Conservation (phyloP, 1,140 invertebrate species). For the Zelostemma sp. region DNA sequence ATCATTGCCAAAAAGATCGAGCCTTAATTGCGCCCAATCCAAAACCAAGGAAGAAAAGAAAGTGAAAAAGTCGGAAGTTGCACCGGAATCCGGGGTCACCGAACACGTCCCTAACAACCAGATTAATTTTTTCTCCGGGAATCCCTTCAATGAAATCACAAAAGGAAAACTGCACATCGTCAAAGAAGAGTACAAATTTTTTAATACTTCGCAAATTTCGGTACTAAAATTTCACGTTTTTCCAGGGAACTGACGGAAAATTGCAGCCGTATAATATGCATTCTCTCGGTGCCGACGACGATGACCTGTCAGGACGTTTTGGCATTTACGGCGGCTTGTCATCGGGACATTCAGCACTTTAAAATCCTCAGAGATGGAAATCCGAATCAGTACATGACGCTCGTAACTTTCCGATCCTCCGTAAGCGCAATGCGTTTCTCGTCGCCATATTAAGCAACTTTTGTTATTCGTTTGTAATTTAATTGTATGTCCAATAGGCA, state of each 20-base stretch:
- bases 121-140: conserved; percentile 94
- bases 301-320: conserved; percentile 95
- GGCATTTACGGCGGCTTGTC: conserved; percentile 94
- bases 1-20: conserved; percentile 46
- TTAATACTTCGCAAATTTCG: conserved; percentile 9
- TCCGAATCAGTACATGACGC: conserved; percentile 97
- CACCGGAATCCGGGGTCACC: conserved; percentile 44
- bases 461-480: background rate
- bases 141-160: conserved; percentile 96
- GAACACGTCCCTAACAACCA: conserved; percentile 69
- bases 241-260: conserved; percentile 76
- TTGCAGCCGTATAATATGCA: conserved; percentile 89
- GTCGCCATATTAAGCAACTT: background rate
- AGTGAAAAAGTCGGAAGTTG: conserved; percentile 59
- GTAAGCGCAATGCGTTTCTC: conserved; percentile 59
- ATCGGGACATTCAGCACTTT: conserved; percentile 90
- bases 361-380: conserved; percentile 88
- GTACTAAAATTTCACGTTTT: background rate
- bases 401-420: conserved; percentile 85
- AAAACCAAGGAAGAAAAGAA: conserved; percentile 67
- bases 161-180: conserved; percentile 97
- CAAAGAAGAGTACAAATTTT: conserved; percentile 85
- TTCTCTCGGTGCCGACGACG: conserved; percentile 92
- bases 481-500: conserved; percentile 67
- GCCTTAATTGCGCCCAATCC: conserved; percentile 55